Evolutionary conservation across 2,797 vertebrate species (phyloP).

Genomic region (Tauraco hartlaubi): DNA sequence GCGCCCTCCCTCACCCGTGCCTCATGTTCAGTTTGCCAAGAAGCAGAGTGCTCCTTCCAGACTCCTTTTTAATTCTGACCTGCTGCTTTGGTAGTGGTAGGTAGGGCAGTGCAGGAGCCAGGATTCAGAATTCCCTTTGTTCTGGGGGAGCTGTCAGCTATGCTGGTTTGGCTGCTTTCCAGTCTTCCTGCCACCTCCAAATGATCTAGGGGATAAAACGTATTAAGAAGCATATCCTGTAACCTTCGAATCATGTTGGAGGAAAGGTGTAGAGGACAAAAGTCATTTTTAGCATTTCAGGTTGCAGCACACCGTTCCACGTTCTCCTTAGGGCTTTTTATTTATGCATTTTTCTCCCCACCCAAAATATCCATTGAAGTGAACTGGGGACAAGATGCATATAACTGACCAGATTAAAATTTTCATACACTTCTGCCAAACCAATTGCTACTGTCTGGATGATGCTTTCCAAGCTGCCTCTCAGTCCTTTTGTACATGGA

Average conservation of each 20-base stretch:
- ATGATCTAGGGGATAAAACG: neutral
- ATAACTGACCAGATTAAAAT: constrained; percentile 73
- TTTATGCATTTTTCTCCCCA: neutral
- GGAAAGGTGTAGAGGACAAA: neutral
- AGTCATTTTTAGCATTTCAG: neutral
- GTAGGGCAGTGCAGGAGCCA: neutral
- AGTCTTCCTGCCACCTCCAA: neutral
- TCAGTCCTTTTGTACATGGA: constrained; percentile 49
- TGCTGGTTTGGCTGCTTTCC: neutral
- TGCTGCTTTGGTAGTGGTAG: neutral
- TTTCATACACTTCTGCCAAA: constrained; percentile 70
- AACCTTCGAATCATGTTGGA: neutral
- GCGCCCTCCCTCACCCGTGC: neutral
- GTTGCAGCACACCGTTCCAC: neutral
- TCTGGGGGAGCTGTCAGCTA: neutral
- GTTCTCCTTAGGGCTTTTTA: neutral
- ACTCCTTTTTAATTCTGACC: neutral
- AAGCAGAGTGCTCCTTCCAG: neutral
- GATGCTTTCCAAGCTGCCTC: constrained; percentile 53
- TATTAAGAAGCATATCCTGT: neutral
- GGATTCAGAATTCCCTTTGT: neutral
- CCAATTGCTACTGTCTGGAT: constrained; percentile 62
- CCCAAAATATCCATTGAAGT: neutral
- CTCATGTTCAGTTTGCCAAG: neutral
- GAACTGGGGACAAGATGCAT: neutral